Evolutionary conservation across 2,797 vertebrate genomes (phyloP), one percentile per base, ranked within the genome.

Genomic region (Enteromius mattozi): DNA sequence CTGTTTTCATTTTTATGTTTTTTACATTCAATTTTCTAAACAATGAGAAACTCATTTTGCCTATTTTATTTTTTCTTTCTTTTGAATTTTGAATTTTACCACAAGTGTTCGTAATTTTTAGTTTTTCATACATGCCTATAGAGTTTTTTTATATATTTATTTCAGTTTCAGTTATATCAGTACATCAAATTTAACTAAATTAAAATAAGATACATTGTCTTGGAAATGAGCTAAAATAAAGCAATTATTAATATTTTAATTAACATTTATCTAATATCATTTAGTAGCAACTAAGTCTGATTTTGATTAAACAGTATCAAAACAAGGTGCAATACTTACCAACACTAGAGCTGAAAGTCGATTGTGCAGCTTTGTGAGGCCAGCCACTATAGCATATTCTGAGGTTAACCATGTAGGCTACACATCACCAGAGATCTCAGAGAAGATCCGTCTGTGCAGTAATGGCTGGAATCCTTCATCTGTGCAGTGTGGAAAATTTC

Each of bases 391-490:
- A 24, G 4, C 35, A 33, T 45, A 49, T 65, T 74, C 59, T 66
- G 24, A 79, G 19, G 68, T 69, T 69, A n/a, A 49, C 59, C 59
- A 33, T 49, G 63, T 56, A 37, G 37, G 37, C 37, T 37, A 78
- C 71, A 68, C 69, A 24, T 17, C 47, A 49, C 35, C 21, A 84
- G 72, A 13, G 45, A 74, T 87, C 47, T 61, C 56, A 85, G 71
- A 66, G 81, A 77, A 82, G 75, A 85, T 85, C 76, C 68, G 85
- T 87, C 88, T 82, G 24, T 42, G 33, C 82, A 54, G 77, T 85
- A 82, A 87, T 82, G 76, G 65, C 45, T 75, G 17, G n/a, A 87
- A 89, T 89, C 82, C 49, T 86, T 89, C 88, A 84, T 82, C 84
- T 85, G 81, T 80, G 82, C 75, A 80, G 47, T 80, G 63, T 76